Evolutionary conservation across 2,797 vertebrate genomes (phyloP).

Genomic region (Chelonia mydas): DNA sequence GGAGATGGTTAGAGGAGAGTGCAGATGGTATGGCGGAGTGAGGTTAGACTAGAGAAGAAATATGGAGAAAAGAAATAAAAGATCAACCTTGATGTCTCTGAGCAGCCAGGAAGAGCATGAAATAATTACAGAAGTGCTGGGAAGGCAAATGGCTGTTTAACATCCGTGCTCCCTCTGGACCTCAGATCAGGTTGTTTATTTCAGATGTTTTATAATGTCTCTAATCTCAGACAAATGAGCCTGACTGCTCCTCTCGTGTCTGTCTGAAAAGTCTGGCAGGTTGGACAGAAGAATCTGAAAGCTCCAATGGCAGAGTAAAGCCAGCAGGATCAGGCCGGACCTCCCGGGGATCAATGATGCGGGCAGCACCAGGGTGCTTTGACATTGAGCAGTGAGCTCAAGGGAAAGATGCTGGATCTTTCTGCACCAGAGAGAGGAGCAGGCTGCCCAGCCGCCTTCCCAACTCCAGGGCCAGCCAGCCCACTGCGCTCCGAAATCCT

Average conservation of each 20-base stretch:
- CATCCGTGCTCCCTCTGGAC: background rate
- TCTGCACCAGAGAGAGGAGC: background rate
- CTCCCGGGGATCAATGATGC: background rate
- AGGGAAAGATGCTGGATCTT: background rate
- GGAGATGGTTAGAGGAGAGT: rapidly evolving
- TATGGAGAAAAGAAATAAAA: background rate
- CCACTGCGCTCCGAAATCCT: background rate
- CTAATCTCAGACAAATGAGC: background rate
- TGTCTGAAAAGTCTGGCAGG: background rate
- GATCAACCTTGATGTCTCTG: background rate
- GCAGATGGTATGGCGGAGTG: background rate
- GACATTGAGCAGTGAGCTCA: background rate
- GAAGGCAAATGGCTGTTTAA: background rate
- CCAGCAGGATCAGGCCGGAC: background rate
- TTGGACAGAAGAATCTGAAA: background rate
- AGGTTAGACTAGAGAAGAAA: background rate
- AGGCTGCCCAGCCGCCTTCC: background rate
- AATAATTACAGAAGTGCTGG: background rate
- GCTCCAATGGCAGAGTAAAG: background rate
- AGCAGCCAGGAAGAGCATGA: background rate
- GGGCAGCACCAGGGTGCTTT: background rate
- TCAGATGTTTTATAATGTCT: background rate
- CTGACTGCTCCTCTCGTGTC: background rate
- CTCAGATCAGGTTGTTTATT: background rate
- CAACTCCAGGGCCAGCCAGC: background rate